A percentile compares a stretch with the other conserved stretches of the same genome.
Evolutionary conservation across 2,797 vertebrate genomes (phyloP).

Genomic region (Notamacropus eugenii): DNA sequence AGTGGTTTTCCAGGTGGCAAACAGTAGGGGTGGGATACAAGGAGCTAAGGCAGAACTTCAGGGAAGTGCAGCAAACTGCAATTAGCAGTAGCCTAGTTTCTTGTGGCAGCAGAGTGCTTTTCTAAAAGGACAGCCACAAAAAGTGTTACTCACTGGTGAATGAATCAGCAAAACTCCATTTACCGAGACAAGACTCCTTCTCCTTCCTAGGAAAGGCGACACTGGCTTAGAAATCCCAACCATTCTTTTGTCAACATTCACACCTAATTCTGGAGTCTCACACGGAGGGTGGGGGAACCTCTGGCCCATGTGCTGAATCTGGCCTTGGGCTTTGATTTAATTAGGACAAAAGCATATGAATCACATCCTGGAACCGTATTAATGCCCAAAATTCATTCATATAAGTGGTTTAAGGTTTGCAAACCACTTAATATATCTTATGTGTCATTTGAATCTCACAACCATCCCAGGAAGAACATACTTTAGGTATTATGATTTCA

Average conservation of each 20-base stretch:
- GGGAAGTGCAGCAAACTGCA: background rate
- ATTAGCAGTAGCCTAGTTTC: background rate
- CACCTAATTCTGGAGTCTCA: background rate
- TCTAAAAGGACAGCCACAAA: background rate
- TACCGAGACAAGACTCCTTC: background rate
- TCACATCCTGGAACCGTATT: background rate
- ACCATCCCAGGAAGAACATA: background rate
- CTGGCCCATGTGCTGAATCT: background rate
- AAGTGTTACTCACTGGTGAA: background rate
- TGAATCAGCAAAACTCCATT: background rate
- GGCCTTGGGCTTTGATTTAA: background rate
- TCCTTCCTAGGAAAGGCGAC: background rate
- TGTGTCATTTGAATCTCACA: background rate
- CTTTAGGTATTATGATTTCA: background rate
- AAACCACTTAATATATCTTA: background rate
- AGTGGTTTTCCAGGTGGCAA: background rate
- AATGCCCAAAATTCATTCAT: background rate
- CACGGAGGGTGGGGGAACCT: background rate
- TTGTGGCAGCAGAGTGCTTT: background rate
- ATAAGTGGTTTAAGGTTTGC: background rate
- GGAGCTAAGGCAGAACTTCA: background rate
- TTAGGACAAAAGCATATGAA: background rate
- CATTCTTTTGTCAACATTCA: background rate
- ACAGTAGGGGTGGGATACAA: background rate
- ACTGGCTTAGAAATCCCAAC: background rate